These are phyloP conservation scores for Neostethus bicornis DNA, from an alignment of 2,797 vertebrate species.

Conservation along the genomic window DNA sequence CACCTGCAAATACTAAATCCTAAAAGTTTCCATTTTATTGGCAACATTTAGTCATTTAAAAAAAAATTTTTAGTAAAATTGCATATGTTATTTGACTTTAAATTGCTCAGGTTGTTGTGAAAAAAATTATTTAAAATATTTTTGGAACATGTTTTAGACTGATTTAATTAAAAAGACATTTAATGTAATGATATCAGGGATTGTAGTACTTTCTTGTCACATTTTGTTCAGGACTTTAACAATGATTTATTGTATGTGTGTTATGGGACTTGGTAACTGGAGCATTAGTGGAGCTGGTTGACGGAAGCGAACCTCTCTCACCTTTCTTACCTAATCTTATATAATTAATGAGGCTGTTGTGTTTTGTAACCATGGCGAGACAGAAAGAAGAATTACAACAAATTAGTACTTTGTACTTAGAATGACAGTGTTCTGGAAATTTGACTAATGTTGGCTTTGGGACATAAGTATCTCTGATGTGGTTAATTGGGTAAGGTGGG, in stretches of 20 bases:
- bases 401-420: conserved; percentile 22
- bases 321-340: conserved; percentile 79
- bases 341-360: conserved; percentile 80
- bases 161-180: neutral
- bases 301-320: conserved; percentile 77
- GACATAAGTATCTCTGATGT: neutral
- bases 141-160: neutral
- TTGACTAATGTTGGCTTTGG: too few species aligned
- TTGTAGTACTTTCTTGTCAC: neutral
- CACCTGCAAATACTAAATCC: neutral
- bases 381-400: conserved; percentile 29
- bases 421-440: neutral
- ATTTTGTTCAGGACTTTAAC: conserved; percentile 7
- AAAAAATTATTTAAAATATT: neutral
- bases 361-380: conserved; percentile 78
- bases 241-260: conserved; percentile 39
- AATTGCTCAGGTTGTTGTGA: conserved; percentile 1
- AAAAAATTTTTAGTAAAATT: too few species aligned
- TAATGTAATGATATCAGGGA: neutral
- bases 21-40: neutral
- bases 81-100: neutral
- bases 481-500: conserved; percentile 40
- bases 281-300: conserved; percentile 52
- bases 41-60: too few species aligned
- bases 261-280: conserved; percentile 73